These are phyloP conservation scores for Trichonephila clavipes DNA, from an alignment of 1,140 invertebrate genomes.

Conservation along the genomic window DNA sequence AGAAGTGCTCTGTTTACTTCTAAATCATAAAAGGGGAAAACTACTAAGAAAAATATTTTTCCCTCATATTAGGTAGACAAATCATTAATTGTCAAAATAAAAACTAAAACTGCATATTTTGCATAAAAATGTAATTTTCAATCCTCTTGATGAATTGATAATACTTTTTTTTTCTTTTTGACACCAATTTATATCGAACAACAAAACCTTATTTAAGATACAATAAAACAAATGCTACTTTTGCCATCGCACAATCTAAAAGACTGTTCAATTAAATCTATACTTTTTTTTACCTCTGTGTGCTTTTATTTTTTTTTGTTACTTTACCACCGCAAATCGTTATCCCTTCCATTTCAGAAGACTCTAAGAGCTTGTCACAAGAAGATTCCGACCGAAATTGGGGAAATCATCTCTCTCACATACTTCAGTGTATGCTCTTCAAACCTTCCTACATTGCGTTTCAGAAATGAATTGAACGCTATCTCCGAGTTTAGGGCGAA, in stretches of 20 bases:
- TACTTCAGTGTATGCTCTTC: neutral
- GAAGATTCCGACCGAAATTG: neutral
- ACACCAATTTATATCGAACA: neutral
- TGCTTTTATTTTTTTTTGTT: neutral
- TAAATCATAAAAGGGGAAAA: too few species aligned
- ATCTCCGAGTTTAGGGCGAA: constrained; percentile 33
- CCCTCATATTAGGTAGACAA: too few species aligned
- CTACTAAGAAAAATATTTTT: too few species aligned
- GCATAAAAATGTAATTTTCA: too few species aligned
- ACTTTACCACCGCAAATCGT: constrained; percentile 3
- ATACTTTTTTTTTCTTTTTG: too few species aligned
- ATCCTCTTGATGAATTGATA: too few species aligned
- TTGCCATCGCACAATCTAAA: neutral
- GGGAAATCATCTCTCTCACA: constrained; percentile 25
- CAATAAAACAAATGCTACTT: neutral
- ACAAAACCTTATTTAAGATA: neutral
- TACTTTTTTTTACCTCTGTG: neutral
- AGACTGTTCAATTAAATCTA: neutral
- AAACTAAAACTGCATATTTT: too few species aligned
- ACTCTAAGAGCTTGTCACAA: constrained; percentile 5
- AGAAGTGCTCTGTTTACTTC: too few species aligned
- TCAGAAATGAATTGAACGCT: constrained; percentile 63
- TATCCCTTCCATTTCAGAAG: neutral
- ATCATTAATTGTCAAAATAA: too few species aligned
- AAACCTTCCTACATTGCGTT: constrained; percentile 25